Conservation (phyloP, 2,888 invertebrate species). For the Tanypteryx hageni region DNA sequence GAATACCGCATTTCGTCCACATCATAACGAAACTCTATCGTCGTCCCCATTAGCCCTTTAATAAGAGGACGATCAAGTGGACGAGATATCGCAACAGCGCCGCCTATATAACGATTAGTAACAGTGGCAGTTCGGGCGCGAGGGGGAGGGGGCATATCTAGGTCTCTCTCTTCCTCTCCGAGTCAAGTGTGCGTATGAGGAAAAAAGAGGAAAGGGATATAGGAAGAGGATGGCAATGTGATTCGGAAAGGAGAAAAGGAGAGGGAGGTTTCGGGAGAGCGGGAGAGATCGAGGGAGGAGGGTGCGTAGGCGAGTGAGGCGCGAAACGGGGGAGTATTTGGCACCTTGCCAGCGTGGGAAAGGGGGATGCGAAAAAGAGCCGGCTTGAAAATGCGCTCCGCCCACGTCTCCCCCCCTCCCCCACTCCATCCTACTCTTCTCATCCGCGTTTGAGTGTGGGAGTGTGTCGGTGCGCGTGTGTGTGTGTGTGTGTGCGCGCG, state of each 20-base stretch:
- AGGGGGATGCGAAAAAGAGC: background rate
- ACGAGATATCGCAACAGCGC: slow-evolving; percentile 31
- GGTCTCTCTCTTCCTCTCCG: background rate
- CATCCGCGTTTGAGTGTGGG: background rate
- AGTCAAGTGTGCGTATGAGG: background rate
- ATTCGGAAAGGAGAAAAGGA: too few species aligned
- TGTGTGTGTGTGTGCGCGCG: background rate
- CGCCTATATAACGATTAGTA: slow-evolving; percentile 48
- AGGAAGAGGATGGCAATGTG: background rate
- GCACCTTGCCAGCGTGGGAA: background rate
- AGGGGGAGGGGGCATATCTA: background rate
- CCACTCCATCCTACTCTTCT: background rate
- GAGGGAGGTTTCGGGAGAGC: background rate
- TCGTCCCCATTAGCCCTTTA: slow-evolving; percentile 12
- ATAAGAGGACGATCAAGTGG: slow-evolving; percentile 37
- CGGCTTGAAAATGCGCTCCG: background rate
- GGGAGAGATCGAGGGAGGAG: background rate
- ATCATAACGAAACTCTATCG: slow-evolving; percentile 7
- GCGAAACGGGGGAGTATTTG: background rate
- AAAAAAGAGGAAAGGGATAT: slow-evolving; percentile 1
- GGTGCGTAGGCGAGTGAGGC: background rate
- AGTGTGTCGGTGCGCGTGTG: background rate
- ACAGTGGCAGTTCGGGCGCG: background rate
- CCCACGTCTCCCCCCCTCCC: too few species aligned
- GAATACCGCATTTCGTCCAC: background rate